phyloP scores from a whole-genome alignment of 2,888 invertebrate genomes.

The Ariolimax columbianus region DNA sequence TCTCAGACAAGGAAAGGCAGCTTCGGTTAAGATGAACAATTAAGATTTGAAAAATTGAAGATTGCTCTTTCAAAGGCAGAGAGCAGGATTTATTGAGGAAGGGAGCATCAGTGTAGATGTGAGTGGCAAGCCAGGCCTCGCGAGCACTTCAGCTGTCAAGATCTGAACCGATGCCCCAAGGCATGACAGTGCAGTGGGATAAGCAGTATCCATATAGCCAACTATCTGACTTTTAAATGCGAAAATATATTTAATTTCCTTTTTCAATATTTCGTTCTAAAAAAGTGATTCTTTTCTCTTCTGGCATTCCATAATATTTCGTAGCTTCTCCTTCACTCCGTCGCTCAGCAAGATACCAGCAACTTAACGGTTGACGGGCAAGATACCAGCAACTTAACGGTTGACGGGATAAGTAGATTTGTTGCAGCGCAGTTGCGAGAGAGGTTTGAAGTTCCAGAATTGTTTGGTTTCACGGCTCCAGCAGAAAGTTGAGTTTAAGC shows the following conservation, averaged over 20 bases:
- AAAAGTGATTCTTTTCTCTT: too few relatives aligned
- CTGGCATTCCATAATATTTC: too few relatives aligned
- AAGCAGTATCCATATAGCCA: neutral
- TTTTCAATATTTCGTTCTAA: too few relatives aligned
- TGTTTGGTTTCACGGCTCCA: too few relatives aligned
- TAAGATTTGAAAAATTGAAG: conserved; percentile 6
- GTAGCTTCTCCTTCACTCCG: too few relatives aligned
- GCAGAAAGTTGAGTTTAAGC: too few relatives aligned
- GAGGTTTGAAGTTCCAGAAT: too few relatives aligned
- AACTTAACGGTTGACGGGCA: too few relatives aligned
- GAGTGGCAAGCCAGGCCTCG: neutral
- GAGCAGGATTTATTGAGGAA: neutral
- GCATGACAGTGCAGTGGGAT: neutral
- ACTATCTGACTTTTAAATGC: neutral
- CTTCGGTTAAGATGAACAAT: neutral
- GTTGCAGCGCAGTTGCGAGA: too few relatives aligned
- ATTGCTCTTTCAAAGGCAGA: neutral
- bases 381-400: too few relatives aligned
- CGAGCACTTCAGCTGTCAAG: neutral
- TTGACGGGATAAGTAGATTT: too few relatives aligned
- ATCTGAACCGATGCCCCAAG: neutral
- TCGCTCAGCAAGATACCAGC: too few relatives aligned
- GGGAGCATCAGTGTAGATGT: neutral
- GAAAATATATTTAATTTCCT: neutral
- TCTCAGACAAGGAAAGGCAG: neutral